Percentiles rank a stretch among this genome's conserved stretches.
These are phyloP conservation scores for Microplitis manilae DNA, from an alignment of 2,888 invertebrate species.

Conservation along the genomic window DNA sequence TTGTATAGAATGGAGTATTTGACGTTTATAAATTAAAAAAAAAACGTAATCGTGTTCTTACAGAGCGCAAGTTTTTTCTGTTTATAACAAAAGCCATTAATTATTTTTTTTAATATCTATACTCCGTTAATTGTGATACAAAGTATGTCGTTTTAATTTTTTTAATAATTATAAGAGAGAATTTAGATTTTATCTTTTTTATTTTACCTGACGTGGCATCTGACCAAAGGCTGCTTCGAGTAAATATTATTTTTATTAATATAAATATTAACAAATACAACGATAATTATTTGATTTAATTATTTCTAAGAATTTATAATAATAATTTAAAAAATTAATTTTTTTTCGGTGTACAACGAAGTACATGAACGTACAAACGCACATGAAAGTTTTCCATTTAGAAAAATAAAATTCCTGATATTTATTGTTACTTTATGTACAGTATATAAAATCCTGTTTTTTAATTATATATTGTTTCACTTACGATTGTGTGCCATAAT, in stretches of 20 bases:
- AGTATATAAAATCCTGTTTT: slow-evolving; percentile 9
- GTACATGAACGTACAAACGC: slow-evolving; percentile 19
- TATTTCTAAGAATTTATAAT: slow-evolving; percentile 5
- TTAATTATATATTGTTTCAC: slow-evolving; percentile 31
- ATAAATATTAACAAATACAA: slow-evolving; percentile 39
- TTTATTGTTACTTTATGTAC: slow-evolving; percentile 15
- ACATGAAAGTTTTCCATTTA: slow-evolving; percentile 22
- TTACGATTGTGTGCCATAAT: slow-evolving; percentile 49
- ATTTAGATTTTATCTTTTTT: slow-evolving; percentile 49
- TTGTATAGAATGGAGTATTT: slow-evolving; percentile 18
- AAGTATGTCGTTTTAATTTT: slow-evolving; percentile 54
- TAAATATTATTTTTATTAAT: slow-evolving; percentile 41
- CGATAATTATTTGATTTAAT: slow-evolving; percentile 21
- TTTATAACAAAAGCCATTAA: slow-evolving; percentile 29
- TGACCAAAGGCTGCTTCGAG: slow-evolving; percentile 61
- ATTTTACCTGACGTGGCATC: slow-evolving; percentile 53
- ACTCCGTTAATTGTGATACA: slow-evolving; percentile 61
- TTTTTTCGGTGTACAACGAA: not conserved
- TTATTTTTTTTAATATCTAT: slow-evolving; percentile 50
- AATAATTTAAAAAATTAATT: not conserved
- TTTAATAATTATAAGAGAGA: slow-evolving; percentile 46
- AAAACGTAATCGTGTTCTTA: not conserved
- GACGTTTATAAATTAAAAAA: slow-evolving; percentile 45
- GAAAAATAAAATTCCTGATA: not conserved
- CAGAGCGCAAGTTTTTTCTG: slow-evolving; percentile 5